Conservation (phyloP, 92 coral and sea anemone genomes). For the Epizoanthus stellaris region DNA sequence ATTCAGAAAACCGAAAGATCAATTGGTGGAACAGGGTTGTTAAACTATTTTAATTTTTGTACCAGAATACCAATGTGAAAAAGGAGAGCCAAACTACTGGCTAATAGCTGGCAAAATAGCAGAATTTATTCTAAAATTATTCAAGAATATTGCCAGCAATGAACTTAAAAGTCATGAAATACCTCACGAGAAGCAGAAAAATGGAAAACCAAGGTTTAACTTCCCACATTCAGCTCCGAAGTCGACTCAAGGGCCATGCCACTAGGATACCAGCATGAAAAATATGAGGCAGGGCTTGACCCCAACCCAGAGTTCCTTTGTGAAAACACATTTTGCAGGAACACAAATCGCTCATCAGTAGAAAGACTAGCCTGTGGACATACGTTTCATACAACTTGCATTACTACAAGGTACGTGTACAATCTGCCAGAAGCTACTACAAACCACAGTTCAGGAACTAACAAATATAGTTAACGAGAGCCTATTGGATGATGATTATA, state of each 20-base stretch:
- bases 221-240: not conserved
- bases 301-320: not conserved
- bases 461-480: not conserved
- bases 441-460: too few species aligned
- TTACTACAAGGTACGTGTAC: too few species aligned
- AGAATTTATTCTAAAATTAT: not conserved
- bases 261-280: not conserved
- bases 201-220: not conserved
- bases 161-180: not conserved
- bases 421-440: too few species aligned
- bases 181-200: not conserved
- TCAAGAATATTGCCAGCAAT: not conserved
- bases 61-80: not conserved
- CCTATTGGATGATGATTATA: not conserved
- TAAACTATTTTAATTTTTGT: not conserved
- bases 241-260: not conserved
- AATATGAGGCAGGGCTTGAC: too few species aligned
- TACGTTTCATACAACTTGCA: too few species aligned
- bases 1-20: not conserved
- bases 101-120: not conserved
- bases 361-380: too few species aligned
- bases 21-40: too few species aligned
- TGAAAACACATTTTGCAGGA: not conserved
- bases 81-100: not conserved
- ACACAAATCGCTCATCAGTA: too few species aligned